Evolutionary conservation across 2,888 invertebrate genomes (phyloP), one percentile per base, ranked within the genome.

Genomic region (Ischnura elegans): DNA sequence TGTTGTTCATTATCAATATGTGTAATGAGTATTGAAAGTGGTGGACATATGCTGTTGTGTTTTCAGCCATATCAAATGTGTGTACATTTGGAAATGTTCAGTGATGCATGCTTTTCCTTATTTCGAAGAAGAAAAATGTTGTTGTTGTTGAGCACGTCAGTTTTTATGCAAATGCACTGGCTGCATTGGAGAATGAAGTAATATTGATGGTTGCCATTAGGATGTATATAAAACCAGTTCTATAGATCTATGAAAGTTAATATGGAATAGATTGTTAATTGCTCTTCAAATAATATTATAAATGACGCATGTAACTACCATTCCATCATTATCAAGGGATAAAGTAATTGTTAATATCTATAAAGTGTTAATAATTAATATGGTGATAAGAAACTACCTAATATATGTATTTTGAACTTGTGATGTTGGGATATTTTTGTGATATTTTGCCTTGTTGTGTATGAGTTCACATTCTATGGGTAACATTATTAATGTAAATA

Each of bases 121-220:
- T 76, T 76, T 36, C 36, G 36, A 36, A 36, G 76, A 10, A 36
- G 76, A 36, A 36, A 76, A 76, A 36, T 76, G 36, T 76, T 36
- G 36, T 76, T 76, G 76, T 76, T 76, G 36, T 76, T 76, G 36
- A 76, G 76, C 76, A 76, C 76, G 25, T 76, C 76, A 76, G 36
- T 76, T 76, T 76, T 19, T 76, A 36, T 36, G 2, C 10, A n/a
- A 76, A 76, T 76, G 76, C 29, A 76, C 76, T 13, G 76, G 76
- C 76, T 76, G 76, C 36, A 36, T 76, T 76, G 76, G 36, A 36
- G 76, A 76, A 16, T 76, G 76, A 76, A 76, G 25, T 76, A 76
- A n/a, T 76, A 36, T 76, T 76, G 76, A 76, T 76, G 76, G 76
- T 76, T 76, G 36, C 76, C 36, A 76, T 76, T 76, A 76, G 76